phyloP scores from a whole-genome alignment of 1,140 invertebrate species.

The Leptinotarsa texana region DNA sequence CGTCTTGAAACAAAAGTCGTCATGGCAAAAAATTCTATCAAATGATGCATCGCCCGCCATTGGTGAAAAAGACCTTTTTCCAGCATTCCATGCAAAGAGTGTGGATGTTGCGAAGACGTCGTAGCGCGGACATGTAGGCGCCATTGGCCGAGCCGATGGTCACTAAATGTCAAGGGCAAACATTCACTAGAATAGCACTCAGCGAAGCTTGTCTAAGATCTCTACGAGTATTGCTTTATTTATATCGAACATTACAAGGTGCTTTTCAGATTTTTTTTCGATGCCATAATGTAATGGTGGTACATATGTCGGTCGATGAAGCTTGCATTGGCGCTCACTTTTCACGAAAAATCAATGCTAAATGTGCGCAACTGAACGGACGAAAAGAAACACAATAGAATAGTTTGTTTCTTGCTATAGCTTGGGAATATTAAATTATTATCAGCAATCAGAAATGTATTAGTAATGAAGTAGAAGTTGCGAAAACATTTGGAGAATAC shows the following conservation, averaged over 20 bases:
- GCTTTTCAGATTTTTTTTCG: not conserved
- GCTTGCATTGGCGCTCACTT: not conserved
- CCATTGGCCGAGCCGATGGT: constrained; percentile 1
- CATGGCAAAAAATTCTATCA: not conserved
- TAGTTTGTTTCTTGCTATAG: no score
- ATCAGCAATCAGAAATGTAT: no score
- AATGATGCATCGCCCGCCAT: not conserved
- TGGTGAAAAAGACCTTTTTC: not conserved
- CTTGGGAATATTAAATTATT: no score
- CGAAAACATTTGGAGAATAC: no score
- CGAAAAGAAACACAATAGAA: no score
- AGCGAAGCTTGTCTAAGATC: constrained; percentile 2
- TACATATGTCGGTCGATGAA: not conserved
- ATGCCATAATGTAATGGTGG: constrained; percentile 5
- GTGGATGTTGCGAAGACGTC: constrained; percentile 5
- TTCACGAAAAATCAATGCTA: not conserved
- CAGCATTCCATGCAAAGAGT: constrained; percentile 5
- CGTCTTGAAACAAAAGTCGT: no score
- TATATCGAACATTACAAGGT: constrained; percentile 3
- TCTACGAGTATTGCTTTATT: constrained; percentile 8
- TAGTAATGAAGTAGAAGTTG: no score
- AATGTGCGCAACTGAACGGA: no score
- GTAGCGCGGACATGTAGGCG: not conserved
- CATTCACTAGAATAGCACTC: constrained; percentile 5
- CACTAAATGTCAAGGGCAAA: constrained; percentile 1